Evolutionary conservation across 2,888 invertebrate species (phyloP).

Genomic region (Agonopterix heracliana): DNA sequence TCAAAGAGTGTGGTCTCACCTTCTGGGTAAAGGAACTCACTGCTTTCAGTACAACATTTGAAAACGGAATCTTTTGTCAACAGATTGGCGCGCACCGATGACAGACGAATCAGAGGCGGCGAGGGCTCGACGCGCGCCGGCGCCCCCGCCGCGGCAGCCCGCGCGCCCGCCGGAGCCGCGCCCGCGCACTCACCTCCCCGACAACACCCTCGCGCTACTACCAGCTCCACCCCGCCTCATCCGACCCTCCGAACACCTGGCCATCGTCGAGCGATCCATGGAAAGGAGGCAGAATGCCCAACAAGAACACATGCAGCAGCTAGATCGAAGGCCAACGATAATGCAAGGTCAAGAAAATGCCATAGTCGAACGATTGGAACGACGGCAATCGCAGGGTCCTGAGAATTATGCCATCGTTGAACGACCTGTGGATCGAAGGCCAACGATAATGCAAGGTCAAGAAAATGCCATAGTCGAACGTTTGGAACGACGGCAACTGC

Average conservation of each 20-base stretch:
- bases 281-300: constrained; percentile 1
- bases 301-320: not conserved
- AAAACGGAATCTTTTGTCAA: constrained; percentile 21
- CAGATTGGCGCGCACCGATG: constrained; percentile 75
- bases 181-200: constrained; percentile 33
- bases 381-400: not conserved
- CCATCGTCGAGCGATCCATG: constrained; percentile 41
- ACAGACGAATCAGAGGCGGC: constrained; percentile 65
- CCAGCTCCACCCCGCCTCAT: constrained; percentile 56
- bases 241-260: constrained; percentile 64
- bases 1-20: too few species aligned
- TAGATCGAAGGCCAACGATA: not conserved
- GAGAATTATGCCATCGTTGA: not conserved
- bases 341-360: constrained; percentile 1
- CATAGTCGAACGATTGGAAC: not conserved
- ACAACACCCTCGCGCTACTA: constrained; percentile 12
- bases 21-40: too few species aligned
- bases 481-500: not conserved
- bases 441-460: not conserved
- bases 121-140: constrained; percentile 55
- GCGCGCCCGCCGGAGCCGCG: constrained; percentile 51
- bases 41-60: not conserved
- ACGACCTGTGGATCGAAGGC: not conserved
- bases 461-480: not conserved
- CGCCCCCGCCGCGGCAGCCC: constrained; percentile 53